phyloP scores from a whole-genome alignment of 2,888 invertebrate species.

The Eilema caniola region DNA sequence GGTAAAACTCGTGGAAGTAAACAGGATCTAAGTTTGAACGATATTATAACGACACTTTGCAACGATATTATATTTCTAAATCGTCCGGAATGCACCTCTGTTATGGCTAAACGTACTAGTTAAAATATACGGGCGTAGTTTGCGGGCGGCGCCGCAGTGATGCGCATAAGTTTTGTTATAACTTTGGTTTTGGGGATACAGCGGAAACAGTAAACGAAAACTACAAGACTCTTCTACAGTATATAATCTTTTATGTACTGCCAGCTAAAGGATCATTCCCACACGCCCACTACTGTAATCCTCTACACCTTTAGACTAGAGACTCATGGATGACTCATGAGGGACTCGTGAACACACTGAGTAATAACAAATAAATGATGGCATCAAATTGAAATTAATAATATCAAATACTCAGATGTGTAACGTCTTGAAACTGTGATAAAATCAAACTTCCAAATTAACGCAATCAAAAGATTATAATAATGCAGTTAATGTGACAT shows the following conservation, averaged over 20 bases:
- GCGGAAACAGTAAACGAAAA: constrained; percentile 5
- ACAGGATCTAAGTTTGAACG: constrained; percentile 54
- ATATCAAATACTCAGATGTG: too few relatives aligned
- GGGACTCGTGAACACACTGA: too few relatives aligned
- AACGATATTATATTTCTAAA: constrained; percentile 57
- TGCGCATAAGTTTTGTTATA: constrained; percentile 43
- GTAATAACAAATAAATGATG: too few relatives aligned
- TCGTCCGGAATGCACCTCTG: constrained; percentile 50
- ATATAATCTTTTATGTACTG: too few relatives aligned
- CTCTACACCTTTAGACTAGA: too few relatives aligned
- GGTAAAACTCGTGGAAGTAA: constrained; percentile 28
- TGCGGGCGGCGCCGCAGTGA: constrained; percentile 25
- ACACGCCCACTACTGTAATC: neutral
- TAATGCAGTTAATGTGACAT: too few relatives aligned
- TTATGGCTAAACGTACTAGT: constrained; percentile 30
- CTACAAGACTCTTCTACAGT: neutral
- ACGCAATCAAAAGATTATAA: too few relatives aligned
- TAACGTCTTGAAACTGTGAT: too few relatives aligned
- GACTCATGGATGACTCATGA: too few relatives aligned
- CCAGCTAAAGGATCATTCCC: too few relatives aligned
- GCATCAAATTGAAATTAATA: too few relatives aligned
- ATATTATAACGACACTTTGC: constrained; percentile 55
- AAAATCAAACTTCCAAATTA: too few relatives aligned
- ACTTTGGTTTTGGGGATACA: constrained; percentile 44
- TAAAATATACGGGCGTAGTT: constrained; percentile 45